Base-by-base conservation (phyloP, 2,888 invertebrate genomes). In the Aspidiotus destructor region DNA sequence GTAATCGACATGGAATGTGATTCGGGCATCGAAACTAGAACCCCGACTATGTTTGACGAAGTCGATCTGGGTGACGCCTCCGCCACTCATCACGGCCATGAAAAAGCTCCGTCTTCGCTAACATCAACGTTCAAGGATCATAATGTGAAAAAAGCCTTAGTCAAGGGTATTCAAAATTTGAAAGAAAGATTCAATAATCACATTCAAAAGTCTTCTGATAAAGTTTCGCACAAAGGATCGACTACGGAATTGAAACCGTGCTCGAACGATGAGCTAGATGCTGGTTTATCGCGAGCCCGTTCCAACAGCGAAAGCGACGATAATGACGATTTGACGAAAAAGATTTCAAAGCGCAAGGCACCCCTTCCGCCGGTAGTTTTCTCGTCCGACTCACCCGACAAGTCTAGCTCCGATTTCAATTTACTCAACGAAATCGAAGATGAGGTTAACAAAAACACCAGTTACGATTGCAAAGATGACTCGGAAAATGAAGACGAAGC, bases 321-420 rank as follows among this genome's bases (percentile, higher is more conserved):
- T 54, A 68, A 17, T 61, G 72, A 70, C 69, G 73, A 72, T 69
- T 57, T 69, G 61, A 71, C 70, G 13, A 71, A 77, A 1, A 86
- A 84, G 73, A 86, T 84, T 75, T 82, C 80, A 57, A 88, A 88
- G 76, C 84, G 87, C 0, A 87, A 87, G 78, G 87, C 88, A 1
- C 88, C 88, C 0, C 83, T 84, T 0, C 87, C 86, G 0, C 87
- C 87, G 1, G 81, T 81, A 69, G 71, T 62, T 60, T 44, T 53
- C 61, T 60, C 58, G 16, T 8, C 17, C 52, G 52, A 10, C 52
- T 11, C 62, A 7, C 42, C 1, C 1, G 10, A 16, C 7, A 44
- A 13, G 2, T 8, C 8, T 40, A 13, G 42, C 44, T 13, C 52
- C 72, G 55, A 64, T n/a, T 62, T 61, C 44, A 69, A 62, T 55